A percentile compares a stretch with the other conserved stretches of the same genome.
Evolutionary conservation across 37 sponge, comb jelly and placozoan species (phyloP).

Genomic region (Beroe ovata): DNA sequence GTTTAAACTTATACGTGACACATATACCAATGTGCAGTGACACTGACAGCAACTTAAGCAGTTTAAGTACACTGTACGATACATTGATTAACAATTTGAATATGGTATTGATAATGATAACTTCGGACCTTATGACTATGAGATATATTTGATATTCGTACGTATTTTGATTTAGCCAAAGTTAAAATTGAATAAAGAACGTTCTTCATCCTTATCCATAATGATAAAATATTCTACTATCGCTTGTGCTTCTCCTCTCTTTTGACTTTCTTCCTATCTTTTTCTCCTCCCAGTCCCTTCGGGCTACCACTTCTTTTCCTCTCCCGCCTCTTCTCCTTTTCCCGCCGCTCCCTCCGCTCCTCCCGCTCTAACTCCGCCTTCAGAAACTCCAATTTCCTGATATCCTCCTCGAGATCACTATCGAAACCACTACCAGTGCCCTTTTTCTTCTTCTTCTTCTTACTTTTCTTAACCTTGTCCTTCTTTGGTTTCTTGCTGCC

Average conservation of each 20-base stretch:
- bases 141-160: too few relatives aligned
- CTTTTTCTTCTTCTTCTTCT: slow-evolving; percentile 67
- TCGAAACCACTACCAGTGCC: neutral
- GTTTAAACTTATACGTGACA: too few relatives aligned
- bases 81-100: too few relatives aligned
- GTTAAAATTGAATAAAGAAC: neutral
- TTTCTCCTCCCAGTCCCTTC: neutral
- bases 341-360: slow-evolving; percentile 34
- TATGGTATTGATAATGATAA: too few relatives aligned
- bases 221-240: neutral
- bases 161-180: too few relatives aligned
- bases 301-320: slow-evolving; percentile 53
- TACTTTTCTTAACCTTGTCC: slow-evolving; percentile 15
- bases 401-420: slow-evolving; percentile 58
- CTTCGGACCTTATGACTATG: too few relatives aligned
- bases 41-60: too few relatives aligned
- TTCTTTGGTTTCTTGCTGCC: slow-evolving; percentile 26
- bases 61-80: too few relatives aligned
- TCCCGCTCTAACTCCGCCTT: slow-evolving; percentile 67
- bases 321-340: neutral
- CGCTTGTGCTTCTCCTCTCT: neutral
- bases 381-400: slow-evolving; percentile 48
- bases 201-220: neutral
- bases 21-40: too few relatives aligned
- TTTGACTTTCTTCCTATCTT: slow-evolving; percentile 9